Percentiles rank a stretch among this genome's conserved stretches.
Conservation (phyloP, 2,797 vertebrate genomes). For the Cynodonichthys magdalenae region DNA sequence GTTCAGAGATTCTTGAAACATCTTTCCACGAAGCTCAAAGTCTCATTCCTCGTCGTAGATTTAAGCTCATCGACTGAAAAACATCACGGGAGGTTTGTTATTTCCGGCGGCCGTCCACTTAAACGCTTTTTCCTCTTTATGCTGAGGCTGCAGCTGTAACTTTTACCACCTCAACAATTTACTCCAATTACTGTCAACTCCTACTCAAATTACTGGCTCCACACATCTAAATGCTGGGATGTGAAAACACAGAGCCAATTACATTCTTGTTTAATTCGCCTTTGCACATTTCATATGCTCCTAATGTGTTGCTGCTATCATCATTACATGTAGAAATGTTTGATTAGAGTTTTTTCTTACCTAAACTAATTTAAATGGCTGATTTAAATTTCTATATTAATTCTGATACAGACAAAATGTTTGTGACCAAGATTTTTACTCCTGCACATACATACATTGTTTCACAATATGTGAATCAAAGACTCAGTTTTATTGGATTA, state of each 20-base stretch:
- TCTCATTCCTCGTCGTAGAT: neutral
- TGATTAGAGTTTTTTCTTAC: neutral
- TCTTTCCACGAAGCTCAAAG: neutral
- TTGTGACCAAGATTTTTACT: neutral
- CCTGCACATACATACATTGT: neutral
- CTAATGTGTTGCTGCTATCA: neutral
- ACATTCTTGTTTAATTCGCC: slow-evolving; percentile 1
- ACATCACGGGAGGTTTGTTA: slow-evolving; percentile 3
- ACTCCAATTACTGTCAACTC: slow-evolving; percentile 16
- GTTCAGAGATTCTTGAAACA: neutral
- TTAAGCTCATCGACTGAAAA: slow-evolving; percentile 5
- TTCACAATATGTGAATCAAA: neutral
- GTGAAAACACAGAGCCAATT: slow-evolving; percentile 6
- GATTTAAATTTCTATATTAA: neutral
- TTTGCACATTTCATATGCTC: neutral
- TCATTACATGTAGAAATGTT: neutral
- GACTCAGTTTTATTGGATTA: neutral
- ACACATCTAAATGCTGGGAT: neutral
- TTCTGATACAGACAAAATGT: neutral
- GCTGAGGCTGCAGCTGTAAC: slow-evolving; percentile 2
- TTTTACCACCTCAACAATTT: slow-evolving; percentile 5
- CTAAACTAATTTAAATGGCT: neutral
- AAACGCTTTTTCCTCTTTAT: neutral
- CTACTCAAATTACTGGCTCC: slow-evolving; percentile 12
- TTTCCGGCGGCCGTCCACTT: neutral